These are phyloP conservation scores for Parasteatoda tepidariorum DNA, from an alignment of 1,140 invertebrate species.

Conservation along the genomic window DNA sequence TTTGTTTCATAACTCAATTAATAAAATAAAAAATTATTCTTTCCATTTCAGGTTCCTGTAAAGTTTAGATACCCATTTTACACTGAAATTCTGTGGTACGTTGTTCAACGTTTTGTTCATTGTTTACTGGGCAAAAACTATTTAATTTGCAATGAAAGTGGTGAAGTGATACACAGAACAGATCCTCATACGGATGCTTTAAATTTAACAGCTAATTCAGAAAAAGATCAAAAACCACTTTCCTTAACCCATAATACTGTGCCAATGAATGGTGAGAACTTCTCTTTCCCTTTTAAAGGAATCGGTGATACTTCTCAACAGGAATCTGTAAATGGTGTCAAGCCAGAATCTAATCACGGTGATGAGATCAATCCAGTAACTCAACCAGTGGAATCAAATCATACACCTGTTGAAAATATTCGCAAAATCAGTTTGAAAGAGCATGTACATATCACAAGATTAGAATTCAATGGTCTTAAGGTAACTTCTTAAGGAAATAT, in stretches of 20 bases:
- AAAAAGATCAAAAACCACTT: conserved; percentile 40
- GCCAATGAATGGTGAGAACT: conserved; percentile 30
- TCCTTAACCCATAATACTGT: conserved; percentile 42
- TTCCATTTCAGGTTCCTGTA: conserved; percentile 88
- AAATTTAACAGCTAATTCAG: conserved; percentile 12
- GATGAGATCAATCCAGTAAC: conserved; percentile 76
- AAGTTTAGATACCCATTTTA: conserved; percentile 98
- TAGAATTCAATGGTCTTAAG: conserved; percentile 73
- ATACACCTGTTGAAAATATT: neutral
- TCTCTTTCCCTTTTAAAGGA: conserved; percentile 47
- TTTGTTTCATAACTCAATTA: too few relatives aligned
- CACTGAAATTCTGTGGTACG: conserved; percentile 98
- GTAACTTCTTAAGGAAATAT: conserved; percentile 4
- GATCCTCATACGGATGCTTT: conserved; percentile 26
- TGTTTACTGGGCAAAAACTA: conserved; percentile 87
- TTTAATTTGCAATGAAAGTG: conserved; percentile 64
- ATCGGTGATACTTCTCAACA: conserved; percentile 10
- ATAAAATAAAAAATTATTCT: too few relatives aligned
- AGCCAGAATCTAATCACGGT: conserved; percentile 65
- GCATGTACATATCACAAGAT: conserved; percentile 63
- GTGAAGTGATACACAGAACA: conserved; percentile 47
- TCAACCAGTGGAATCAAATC: neutral
- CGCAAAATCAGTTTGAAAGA: conserved; percentile 73
- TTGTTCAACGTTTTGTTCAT: conserved; percentile 91
- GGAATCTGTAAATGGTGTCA: neutral